Evolutionary conservation across 2,113 vertebrate species (phyloP), one percentile per base, ranked within the genome.

Genomic region (Sialia sialis): DNA sequence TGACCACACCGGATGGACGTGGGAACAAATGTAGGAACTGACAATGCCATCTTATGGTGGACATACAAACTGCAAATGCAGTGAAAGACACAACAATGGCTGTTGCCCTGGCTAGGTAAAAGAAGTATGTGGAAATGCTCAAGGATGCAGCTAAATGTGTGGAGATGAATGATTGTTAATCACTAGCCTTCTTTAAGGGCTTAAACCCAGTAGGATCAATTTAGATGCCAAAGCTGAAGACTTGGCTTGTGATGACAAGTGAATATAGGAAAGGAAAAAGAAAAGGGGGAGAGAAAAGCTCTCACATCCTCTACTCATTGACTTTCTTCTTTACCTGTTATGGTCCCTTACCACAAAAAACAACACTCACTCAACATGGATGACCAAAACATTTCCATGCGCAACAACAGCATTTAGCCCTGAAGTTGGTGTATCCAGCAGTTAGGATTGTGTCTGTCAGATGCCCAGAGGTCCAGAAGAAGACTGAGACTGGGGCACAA

Each of bases 11-110:
- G 17, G 43, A 4, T 2, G 6, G 46, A 23, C 23, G 46, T 23
- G 3, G 32, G 27, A 58, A 55, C 22, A 34, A 11, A 92, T 64
- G 46, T 6, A 39, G 90, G 59, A 89, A 78, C 62, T 69, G 77
- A 49, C 48, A 23, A n/a, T 87, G 95, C 92, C 95, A 91, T 76
- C 84, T 90, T 17, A 76, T 39, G 92, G 93, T 43, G 32, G 58
- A 68, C 78, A 15, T 13, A 34, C 2, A 80, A 87, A 93, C 66
- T 82, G 75, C 87, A 78, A 78, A 69, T 10, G 39, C 14, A 27
- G 16, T 11, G 4, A 44, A 11, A 48, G 19, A 75, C 34, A 82
- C 3, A 16, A 48, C 22, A 62, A 58, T 32, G 20, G 22, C 22
- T 48, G 15, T 49, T 76, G 38, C 10, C 32, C 36, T 4, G 0